Evolutionary conservation across 2,797 vertebrate species (phyloP).

Genomic region (Sphaeramia orbicularis): DNA sequence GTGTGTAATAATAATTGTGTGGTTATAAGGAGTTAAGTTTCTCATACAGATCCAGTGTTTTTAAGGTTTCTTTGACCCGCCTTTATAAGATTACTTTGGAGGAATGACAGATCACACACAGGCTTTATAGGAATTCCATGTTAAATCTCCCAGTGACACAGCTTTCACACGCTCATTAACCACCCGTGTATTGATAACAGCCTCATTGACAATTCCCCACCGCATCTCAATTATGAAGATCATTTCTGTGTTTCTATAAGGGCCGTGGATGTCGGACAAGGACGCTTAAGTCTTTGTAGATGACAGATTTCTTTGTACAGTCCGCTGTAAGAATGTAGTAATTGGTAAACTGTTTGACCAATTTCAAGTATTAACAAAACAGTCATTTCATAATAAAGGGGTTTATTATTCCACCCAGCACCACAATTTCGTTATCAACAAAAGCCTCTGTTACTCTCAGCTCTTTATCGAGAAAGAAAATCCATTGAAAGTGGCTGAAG

Average conservation of each 20-base stretch:
- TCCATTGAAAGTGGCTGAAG: slow-evolving; percentile 81
- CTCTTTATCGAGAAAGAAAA: slow-evolving; percentile 75
- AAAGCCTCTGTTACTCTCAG: slow-evolving; percentile 65
- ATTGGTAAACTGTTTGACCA: slow-evolving; percentile 75
- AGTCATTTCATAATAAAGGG: slow-evolving; percentile 67
- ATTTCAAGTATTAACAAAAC: slow-evolving; percentile 71
- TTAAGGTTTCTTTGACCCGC: too few relatives aligned
- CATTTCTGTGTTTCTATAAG: slow-evolving; percentile 30
- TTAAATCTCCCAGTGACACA: neutral
- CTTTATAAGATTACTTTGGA: too few relatives aligned
- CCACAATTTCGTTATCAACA: slow-evolving; percentile 74
- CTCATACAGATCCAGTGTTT: too few relatives aligned
- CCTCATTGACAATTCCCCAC: slow-evolving; percentile 26
- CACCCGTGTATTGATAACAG: slow-evolving; percentile 22
- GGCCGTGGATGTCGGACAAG: slow-evolving; percentile 33
- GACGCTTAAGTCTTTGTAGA: slow-evolving; percentile 47
- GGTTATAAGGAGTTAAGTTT: too few relatives aligned
- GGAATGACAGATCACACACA: slow-evolving; percentile 13
- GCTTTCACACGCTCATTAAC: slow-evolving; percentile 27
- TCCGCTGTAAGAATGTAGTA: slow-evolving; percentile 38
- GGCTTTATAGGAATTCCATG: slow-evolving; percentile 24
- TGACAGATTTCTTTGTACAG: slow-evolving; percentile 51
- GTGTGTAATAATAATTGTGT: too few relatives aligned
- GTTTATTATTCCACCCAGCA: slow-evolving; percentile 67
- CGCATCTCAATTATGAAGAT: slow-evolving; percentile 53